Percentiles rank a stretch among this genome's conserved stretches.
Conservation (phyloP, 2,797 vertebrate genomes). For the Tragelaphus eurycerus region DNA sequence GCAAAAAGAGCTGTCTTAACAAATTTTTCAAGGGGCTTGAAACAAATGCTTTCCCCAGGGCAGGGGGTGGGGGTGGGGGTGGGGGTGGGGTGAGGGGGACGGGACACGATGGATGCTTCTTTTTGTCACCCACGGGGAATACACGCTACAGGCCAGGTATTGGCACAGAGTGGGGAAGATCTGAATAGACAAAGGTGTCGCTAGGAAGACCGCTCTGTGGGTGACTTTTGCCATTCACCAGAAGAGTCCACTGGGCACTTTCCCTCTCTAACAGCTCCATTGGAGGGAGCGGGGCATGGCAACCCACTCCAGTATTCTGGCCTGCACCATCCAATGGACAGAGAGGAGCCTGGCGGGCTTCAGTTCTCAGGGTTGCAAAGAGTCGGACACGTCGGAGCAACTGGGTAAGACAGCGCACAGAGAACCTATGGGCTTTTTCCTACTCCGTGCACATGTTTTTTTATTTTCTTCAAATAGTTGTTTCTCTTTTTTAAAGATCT, state of each 20-base stretch:
- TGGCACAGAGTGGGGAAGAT: background rate
- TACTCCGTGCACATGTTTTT: background rate
- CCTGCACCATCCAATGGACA: background rate
- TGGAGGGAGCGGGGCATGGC: too few species aligned
- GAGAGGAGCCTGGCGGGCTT: too few species aligned
- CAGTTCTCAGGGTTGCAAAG: background rate
- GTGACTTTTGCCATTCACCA: background rate
- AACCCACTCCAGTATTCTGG: background rate
- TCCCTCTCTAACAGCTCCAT: background rate
- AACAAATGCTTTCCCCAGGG: background rate
- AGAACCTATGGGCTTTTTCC: accelerated
- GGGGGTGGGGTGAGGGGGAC: accelerated
- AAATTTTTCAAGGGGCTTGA: background rate
- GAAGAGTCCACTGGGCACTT: accelerated
- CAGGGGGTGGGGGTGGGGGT: accelerated
- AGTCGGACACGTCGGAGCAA: background rate
- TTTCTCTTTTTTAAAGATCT: background rate
- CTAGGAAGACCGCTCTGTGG: background rate
- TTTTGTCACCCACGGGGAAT: background rate
- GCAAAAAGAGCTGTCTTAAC: background rate
- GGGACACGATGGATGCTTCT: too few species aligned
- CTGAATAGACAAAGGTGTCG: background rate
- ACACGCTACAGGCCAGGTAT: background rate
- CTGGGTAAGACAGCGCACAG: too few species aligned
- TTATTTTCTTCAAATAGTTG: background rate